Conservation (phyloP, 2,113 vertebrate species). For the Zosterops borbonicus region DNA sequence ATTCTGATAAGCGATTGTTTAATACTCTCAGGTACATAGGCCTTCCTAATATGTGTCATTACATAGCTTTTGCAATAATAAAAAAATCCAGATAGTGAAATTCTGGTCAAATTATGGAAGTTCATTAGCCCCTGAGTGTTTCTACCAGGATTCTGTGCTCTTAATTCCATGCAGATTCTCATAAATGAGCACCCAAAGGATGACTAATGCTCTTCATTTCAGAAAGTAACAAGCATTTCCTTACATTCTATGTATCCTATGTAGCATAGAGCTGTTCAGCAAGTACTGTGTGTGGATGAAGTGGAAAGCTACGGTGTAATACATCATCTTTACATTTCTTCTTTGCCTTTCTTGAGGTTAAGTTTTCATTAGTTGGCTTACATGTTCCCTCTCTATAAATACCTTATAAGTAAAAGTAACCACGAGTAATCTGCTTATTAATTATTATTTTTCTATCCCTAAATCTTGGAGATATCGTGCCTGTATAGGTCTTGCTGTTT, state of each 20-base stretch:
- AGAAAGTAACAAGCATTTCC: background rate
- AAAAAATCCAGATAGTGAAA: background rate
- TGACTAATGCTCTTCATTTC: background rate
- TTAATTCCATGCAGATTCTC: background rate
- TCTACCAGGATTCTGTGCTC: background rate
- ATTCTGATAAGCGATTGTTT: background rate
- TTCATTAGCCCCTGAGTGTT: background rate
- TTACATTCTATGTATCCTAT: background rate
- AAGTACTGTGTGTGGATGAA: background rate
- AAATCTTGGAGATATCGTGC: background rate
- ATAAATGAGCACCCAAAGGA: slow-evolving; percentile 17
- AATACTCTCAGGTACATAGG: background rate
- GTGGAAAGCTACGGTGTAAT: background rate
- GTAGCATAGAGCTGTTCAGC: background rate
- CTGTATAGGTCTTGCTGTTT: background rate
- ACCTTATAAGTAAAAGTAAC: background rate
- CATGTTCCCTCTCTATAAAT: background rate
- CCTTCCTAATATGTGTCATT: background rate
- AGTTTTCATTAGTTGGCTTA: background rate
- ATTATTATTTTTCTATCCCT: background rate
- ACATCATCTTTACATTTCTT: background rate
- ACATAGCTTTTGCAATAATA: background rate
- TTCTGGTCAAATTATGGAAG: background rate
- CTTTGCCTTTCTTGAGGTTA: background rate
- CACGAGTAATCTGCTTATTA: background rate